Evolutionary conservation across 2,888 invertebrate species (phyloP).

Genomic region (Thereva unica): DNA sequence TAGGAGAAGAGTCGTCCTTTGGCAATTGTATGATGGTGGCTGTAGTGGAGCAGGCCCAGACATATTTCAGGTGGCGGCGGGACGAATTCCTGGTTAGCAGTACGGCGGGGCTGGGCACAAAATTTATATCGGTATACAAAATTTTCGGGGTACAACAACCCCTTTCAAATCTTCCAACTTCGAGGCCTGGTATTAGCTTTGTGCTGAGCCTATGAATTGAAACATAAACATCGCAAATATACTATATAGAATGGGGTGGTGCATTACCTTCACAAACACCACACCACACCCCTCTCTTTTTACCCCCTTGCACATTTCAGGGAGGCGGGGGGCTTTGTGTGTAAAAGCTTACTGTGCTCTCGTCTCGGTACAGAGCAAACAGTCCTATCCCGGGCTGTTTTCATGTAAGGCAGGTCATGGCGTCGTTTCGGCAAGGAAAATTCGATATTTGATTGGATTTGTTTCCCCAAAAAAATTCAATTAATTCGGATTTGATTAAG

Average conservation of each 20-base stretch:
- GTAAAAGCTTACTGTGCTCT: constrained; percentile 41
- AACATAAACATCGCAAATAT: not conserved
- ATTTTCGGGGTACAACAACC: no score
- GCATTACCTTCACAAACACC: not conserved
- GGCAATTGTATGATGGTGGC: no score
- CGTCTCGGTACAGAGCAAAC: constrained; percentile 44
- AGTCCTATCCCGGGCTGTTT: constrained; percentile 60
- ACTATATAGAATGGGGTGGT: not conserved
- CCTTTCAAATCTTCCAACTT: no score
- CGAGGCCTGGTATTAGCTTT: not conserved
- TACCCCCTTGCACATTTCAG: no score
- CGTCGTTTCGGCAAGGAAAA: constrained; percentile 44
- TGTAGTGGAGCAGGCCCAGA: no score
- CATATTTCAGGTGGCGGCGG: no score
- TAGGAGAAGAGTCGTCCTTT: no score
- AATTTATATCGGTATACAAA: no score
- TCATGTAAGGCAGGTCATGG: constrained; percentile 60
- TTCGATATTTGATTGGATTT: constrained; percentile 38
- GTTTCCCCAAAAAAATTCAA: constrained; percentile 2
- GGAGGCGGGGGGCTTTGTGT: constrained; percentile 22
- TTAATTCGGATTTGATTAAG: constrained; percentile 1
- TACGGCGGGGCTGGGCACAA: no score
- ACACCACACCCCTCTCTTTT: constrained; percentile 1
- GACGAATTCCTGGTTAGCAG: no score
- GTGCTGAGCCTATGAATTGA: not conserved